Evolutionary conservation across 2,888 invertebrate genomes (phyloP).

Genomic region (Pedicia rivosa): DNA sequence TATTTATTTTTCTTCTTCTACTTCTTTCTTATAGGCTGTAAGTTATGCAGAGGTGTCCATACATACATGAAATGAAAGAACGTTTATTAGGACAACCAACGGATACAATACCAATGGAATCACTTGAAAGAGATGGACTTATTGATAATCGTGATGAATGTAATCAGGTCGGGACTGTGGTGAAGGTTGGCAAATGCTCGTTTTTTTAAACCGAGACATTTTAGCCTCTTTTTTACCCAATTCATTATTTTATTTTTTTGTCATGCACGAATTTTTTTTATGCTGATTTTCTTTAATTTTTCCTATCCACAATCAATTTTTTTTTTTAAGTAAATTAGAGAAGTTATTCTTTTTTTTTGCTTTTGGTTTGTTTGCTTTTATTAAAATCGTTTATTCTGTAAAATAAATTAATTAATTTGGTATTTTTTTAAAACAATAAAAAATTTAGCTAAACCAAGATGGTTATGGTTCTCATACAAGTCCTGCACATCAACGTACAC

Average conservation of each 20-base stretch:
- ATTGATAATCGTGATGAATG: slow-evolving; percentile 31
- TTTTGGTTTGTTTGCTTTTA: too few species aligned
- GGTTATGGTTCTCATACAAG: slow-evolving; percentile 77
- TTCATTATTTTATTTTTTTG: background rate
- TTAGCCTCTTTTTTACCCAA: background rate
- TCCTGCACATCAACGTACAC: slow-evolving; percentile 57
- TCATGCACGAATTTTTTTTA: background rate
- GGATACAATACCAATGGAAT: slow-evolving; percentile 47
- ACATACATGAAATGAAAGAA: slow-evolving; percentile 89
- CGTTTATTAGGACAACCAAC: slow-evolving; percentile 61
- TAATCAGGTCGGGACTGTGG: slow-evolving; percentile 72
- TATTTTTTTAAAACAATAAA: too few species aligned
- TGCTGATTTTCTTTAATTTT: too few species aligned
- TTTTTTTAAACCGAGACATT: slow-evolving; percentile 7
- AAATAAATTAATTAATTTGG: too few species aligned
- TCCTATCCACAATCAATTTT: background rate
- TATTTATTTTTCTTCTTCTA: too few species aligned
- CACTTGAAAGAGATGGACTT: slow-evolving; percentile 36
- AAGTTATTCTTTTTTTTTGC: too few species aligned
- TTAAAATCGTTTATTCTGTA: too few species aligned
- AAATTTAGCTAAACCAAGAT: slow-evolving; percentile 73
- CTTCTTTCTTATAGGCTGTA: too few species aligned
- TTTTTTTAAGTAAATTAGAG: background rate
- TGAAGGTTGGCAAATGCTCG: slow-evolving; percentile 52
- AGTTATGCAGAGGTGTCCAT: slow-evolving; percentile 57